A percentile compares a stretch with the other conserved stretches of the same genome.
Evolutionary conservation across 2,888 invertebrate species (phyloP).

Genomic region (Liopterus haemorrhoidalis): DNA sequence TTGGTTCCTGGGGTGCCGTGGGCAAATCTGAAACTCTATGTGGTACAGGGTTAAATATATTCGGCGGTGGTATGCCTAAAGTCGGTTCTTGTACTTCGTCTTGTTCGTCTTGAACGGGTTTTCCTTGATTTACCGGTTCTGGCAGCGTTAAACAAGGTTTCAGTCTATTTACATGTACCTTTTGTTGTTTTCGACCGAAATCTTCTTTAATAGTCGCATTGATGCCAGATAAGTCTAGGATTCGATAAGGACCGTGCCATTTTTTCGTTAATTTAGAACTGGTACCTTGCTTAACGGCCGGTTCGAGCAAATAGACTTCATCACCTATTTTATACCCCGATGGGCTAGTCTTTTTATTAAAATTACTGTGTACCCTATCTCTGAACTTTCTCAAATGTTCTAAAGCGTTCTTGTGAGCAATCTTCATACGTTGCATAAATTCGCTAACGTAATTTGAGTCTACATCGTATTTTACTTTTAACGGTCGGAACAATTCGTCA

Average conservation of each 20-base stretch:
- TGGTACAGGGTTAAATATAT: no score
- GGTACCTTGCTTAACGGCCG: slow-evolving; percentile 2
- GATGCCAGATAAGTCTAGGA: not conserved
- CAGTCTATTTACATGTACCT: slow-evolving; percentile 8
- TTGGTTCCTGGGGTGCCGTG: no score
- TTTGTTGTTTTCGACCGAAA: not conserved
- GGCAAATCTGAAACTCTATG: no score
- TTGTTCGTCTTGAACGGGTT: no score
- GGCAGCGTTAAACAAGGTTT: not conserved
- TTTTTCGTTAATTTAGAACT: slow-evolving; percentile 11
- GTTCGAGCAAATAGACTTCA: slow-evolving; percentile 10
- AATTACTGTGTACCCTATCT: slow-evolving; percentile 8
- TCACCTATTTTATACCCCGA: slow-evolving; percentile 5
- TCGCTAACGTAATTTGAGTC: slow-evolving; percentile 5
- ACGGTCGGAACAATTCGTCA: slow-evolving; percentile 7
- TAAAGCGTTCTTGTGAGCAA: slow-evolving; percentile 9
- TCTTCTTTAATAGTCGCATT: slow-evolving; percentile 8
- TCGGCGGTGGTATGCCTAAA: no score
- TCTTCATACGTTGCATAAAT: slow-evolving; percentile 10
- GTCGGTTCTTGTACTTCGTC: no score
- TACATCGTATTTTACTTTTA: not conserved
- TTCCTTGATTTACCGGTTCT: no score
- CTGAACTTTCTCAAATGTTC: slow-evolving; percentile 4
- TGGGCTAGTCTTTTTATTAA: slow-evolving; percentile 11
- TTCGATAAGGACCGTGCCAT: slow-evolving; percentile 12